Percentiles rank a stretch among this genome's conserved stretches.
Conservation (phyloP, 2,888 invertebrate genomes). For the Eutolmus rufibarbis region DNA sequence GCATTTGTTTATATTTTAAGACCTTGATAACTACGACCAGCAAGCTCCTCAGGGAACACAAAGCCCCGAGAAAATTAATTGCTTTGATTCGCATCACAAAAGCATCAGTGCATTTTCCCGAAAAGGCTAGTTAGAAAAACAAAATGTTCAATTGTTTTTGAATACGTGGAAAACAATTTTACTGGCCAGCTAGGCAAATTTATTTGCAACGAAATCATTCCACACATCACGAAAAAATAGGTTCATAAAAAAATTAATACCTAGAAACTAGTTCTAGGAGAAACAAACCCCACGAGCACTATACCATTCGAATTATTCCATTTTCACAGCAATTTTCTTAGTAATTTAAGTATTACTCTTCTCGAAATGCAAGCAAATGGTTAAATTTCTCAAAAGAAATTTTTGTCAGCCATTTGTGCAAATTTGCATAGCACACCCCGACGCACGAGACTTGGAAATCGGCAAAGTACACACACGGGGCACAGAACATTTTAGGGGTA, state of each 20-base stretch:
- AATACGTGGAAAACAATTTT: background rate
- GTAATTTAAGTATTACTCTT: background rate
- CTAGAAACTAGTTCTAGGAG: background rate
- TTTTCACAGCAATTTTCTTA: background rate
- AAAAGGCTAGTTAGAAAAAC: background rate
- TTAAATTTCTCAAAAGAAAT: background rate
- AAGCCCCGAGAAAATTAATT: background rate
- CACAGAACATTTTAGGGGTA: background rate
- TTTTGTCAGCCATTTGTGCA: conserved; percentile 19
- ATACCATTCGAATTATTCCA: background rate
- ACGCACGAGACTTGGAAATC: background rate
- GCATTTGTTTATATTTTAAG: background rate
- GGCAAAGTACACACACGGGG: background rate
- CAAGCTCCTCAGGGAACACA: background rate
- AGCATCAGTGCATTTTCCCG: background rate
- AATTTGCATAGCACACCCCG: conserved; percentile 11
- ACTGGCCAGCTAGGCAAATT: background rate
- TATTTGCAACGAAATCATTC: background rate
- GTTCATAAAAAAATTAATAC: background rate
- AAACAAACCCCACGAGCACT: background rate
- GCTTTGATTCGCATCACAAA: background rate
- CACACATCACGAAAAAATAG: background rate
- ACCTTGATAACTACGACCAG: background rate
- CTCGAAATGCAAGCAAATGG: background rate
- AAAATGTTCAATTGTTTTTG: background rate